Evolutionary conservation across 1,140 invertebrate species (phyloP).

Genomic region (Drosophila suzukii): DNA sequence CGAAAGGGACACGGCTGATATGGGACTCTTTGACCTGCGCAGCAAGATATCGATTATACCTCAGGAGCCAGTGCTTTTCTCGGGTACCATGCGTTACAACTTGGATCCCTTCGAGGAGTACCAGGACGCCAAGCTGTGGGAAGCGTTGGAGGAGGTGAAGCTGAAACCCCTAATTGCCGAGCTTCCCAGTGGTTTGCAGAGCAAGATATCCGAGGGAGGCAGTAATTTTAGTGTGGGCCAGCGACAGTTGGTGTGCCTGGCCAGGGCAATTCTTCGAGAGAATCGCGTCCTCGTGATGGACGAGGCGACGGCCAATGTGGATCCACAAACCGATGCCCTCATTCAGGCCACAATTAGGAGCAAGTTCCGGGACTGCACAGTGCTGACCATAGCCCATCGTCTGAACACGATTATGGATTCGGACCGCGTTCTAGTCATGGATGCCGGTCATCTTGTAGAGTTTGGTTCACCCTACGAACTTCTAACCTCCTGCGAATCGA

Average conservation of each 20-base stretch:
- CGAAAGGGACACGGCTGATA: slow-evolving; percentile 86
- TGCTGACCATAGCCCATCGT: slow-evolving; percentile 64
- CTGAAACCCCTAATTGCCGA: slow-evolving; percentile 85
- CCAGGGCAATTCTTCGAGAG: slow-evolving; percentile 89
- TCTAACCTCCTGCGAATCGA: slow-evolving; percentile 77
- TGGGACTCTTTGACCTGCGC: slow-evolving; percentile 87
- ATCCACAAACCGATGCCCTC: slow-evolving; percentile 88
- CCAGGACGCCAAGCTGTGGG: slow-evolving; percentile 91
- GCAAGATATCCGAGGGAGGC: slow-evolving; percentile 87
- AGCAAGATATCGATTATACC: slow-evolving; percentile 90
- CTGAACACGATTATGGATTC: slow-evolving; percentile 68
- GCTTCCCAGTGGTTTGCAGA: slow-evolving; percentile 84
- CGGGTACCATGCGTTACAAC: slow-evolving; percentile 88
- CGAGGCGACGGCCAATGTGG: slow-evolving; percentile 87
- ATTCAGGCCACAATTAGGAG: slow-evolving; percentile 87
- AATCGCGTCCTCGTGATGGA: slow-evolving; percentile 88
- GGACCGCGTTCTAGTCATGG: slow-evolving; percentile 61
- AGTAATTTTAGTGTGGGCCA: slow-evolving; percentile 91
- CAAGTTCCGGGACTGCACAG: slow-evolving; percentile 58
- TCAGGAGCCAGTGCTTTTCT: slow-evolving; percentile 89
- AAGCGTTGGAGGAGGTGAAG: slow-evolving; percentile 91
- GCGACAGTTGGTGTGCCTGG: slow-evolving; percentile 89
- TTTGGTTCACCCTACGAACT: slow-evolving; percentile 86
- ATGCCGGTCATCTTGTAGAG: slow-evolving; percentile 57
- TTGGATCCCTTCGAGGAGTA: slow-evolving; percentile 92